Conservation (phyloP, 2,888 invertebrate species). For the Watsonalla binaria region DNA sequence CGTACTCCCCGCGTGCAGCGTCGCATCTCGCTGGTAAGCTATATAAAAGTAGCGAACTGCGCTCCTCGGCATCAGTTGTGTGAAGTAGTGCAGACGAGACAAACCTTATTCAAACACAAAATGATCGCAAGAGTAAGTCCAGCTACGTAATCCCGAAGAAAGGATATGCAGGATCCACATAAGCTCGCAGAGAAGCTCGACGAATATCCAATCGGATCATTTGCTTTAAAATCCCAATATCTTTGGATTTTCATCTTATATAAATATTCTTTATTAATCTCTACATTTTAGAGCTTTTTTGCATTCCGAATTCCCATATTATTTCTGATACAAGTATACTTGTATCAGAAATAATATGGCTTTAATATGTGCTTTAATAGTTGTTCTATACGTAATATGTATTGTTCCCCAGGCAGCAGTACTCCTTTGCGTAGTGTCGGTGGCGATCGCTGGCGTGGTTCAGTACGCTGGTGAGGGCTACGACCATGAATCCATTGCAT, state of each 20-base stretch:
- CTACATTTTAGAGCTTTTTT: too few relatives aligned
- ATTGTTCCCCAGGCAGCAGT: conserved; percentile 51
- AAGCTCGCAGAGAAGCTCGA: too few relatives aligned
- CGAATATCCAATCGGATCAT: too few relatives aligned
- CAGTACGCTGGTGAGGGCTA: conserved; percentile 60
- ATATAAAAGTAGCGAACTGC: conserved; percentile 69
- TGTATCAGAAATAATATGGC: too few relatives aligned
- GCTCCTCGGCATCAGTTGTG: conserved; percentile 69
- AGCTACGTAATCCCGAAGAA: conserved; percentile 24
- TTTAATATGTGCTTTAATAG: too few relatives aligned
- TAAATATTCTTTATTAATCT: too few relatives aligned
- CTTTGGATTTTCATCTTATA: too few relatives aligned
- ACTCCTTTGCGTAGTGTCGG: conserved; percentile 60
- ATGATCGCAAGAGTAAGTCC: conserved; percentile 77
- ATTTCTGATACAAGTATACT: too few relatives aligned
- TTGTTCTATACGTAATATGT: neutral
- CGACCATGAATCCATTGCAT: conserved; percentile 59
- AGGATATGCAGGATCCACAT: neutral
- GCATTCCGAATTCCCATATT: too few relatives aligned
- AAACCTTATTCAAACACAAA: conserved; percentile 70
- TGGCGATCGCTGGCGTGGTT: conserved; percentile 63
- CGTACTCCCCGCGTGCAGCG: conserved; percentile 52
- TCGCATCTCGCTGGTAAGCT: conserved; percentile 64
- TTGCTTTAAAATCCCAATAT: too few relatives aligned
- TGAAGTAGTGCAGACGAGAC: conserved; percentile 72